Base-by-base conservation (phyloP, 2,113 vertebrate species). In the Lophochroa leadbeateri region DNA sequence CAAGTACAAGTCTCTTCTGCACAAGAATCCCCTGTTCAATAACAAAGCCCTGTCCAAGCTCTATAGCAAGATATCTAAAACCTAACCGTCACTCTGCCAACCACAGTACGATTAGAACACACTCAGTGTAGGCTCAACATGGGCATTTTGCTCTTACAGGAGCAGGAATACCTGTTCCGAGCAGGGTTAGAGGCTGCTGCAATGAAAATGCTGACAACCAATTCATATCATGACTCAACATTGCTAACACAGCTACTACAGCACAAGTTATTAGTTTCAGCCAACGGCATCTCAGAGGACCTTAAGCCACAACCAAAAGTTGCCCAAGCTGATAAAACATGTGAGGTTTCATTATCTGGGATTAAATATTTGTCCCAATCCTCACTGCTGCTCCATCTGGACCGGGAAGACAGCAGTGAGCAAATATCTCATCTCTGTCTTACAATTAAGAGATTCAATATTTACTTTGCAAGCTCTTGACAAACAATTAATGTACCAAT, bases 71-170 rank as follows among this genome's bases (percentile, higher is more conserved):
- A 7, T 5, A 19, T 3, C 10, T 5, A 16, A 14, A 55, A 4
- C 9, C 8, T 9, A 17, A 33, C 3, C 1, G 41, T 8, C 18
- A 18, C 43, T 8, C 44, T 69, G 79, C 7, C 58, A 81, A 61
- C 71, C 70, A 24, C 43, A 13, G 49, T 3, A 14, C 3, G 16
- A 60, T 25, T 71, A 31, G 35, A 57, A 4, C 44, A n/a, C 19
- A 11, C 41, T 2, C 3, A 1, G 1, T 0, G 25, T 6, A 15
- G 37, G 68, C 77, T 50, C 35, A 4, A 1, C 4, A 50, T 4
- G 14, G 15, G 21, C 13, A 13, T 18, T 53, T 46, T 11, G 76
- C 35, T 65, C n/a, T 9, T 3, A 7, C 8, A 21, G 39, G 60
- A 60, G 74, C 44, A 60, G 78, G 31, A 19, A 82, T 72, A 33